Base-by-base conservation (phyloP, 2,113 vertebrate genomes). In the Psittacara wagleri region DNA sequence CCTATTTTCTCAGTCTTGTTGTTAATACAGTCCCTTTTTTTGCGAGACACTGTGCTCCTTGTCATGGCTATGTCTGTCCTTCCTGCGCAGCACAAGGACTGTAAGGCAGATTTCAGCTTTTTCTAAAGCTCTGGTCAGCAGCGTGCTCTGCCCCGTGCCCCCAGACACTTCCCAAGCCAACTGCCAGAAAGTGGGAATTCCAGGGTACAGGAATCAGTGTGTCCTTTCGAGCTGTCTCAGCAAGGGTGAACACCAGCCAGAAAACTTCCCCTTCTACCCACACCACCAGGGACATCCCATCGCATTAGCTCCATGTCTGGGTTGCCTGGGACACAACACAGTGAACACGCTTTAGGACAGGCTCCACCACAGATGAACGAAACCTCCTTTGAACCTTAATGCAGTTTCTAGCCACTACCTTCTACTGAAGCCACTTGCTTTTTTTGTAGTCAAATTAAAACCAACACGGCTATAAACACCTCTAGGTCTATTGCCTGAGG, bases 131-230 rank as follows among this genome's bases (percentile, higher is more conserved):
- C 77, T 39, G 33, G 31, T 28, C n/a, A 92, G 54, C 37, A 33
- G 28, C 2, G 5, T 11, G 41, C 29, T 59, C 15, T 39, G 35
- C 37, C 1, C 0, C 17, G 27, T 4, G 41, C 11, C 17, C 52
- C 33, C 19, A 13, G 66, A 10, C 8, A 9, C 22, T 6, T 43
- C 46, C 51, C 31, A 24, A 9, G 29, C 28, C 17, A 11, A 2
- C 44, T 43, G 35, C 62, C 18, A 52, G 44, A 22, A 35, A 73
- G 62, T 22, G 39, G 82, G 77, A 80, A 59, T 59, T 59, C 33
- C 43, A 13, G 3, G 1, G 18, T 12, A 5, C 14, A 17, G 72
- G 31, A 22, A 25, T 6, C 43, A 48, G 11, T 3, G 11, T 12
- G 52, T 10, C n/a, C 80, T n/a, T 17, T 2, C 1, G 41, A 89